phyloP scores from a whole-genome alignment of 2,113 vertebrate genomes.

The Pachycephala philippinensis region DNA sequence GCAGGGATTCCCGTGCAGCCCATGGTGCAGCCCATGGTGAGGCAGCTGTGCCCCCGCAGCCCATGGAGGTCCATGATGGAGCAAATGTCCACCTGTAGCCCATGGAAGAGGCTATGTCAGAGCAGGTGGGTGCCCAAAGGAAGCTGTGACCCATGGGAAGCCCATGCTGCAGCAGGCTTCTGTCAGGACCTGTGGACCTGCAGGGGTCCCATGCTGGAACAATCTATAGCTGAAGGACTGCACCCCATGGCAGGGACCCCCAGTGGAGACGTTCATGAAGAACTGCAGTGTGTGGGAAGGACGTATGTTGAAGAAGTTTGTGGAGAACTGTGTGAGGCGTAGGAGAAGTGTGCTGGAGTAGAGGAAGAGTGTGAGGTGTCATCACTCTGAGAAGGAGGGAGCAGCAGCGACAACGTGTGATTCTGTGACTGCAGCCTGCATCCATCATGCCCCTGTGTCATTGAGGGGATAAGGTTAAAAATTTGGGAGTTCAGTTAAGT shows the following conservation, averaged over 20 bases:
- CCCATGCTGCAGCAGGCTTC: neutral
- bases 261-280: neutral
- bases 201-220: neutral
- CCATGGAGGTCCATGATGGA: neutral
- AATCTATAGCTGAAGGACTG: neutral
- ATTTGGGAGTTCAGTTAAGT: neutral
- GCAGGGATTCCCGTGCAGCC: neutral
- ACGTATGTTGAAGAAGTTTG: neutral
- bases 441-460: neutral
- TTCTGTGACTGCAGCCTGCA: neutral
- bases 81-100: neutral
- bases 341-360: neutral
- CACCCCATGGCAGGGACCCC: no score
- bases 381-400: neutral
- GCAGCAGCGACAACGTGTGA: neutral
- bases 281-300: neutral
- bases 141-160: neutral
- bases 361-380: neutral
- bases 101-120: neutral
- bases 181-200: neutral
- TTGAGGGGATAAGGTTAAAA: neutral
- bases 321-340: neutral
- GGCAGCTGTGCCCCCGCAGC: neutral
- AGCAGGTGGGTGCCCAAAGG: neutral
- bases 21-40: neutral